Evolutionary conservation across 2,888 invertebrate genomes (phyloP).

Genomic region (Acronicta alni): DNA sequence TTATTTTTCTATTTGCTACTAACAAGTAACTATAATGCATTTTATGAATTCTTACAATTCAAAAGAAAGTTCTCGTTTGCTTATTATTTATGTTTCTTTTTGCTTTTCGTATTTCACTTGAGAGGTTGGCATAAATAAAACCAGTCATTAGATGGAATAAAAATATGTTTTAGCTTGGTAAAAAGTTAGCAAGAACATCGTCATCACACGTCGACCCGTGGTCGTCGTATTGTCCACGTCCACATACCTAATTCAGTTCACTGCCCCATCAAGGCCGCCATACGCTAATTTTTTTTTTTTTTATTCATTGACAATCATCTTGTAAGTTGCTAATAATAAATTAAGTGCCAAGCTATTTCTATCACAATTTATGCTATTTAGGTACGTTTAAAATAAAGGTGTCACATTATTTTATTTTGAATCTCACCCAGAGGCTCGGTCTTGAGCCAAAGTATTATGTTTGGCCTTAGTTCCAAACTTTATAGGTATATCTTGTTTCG

Average conservation of each 20-base stretch:
- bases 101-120: not conserved
- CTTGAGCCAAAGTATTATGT: not conserved
- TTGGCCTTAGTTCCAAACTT: not conserved
- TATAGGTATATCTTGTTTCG: no score
- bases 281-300: constrained; percentile 37
- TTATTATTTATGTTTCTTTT: no score
- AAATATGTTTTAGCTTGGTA: not conserved
- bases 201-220: constrained; percentile 7
- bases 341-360: not conserved
- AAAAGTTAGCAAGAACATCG: constrained; percentile 10
- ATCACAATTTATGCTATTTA: not conserved
- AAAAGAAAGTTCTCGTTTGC: no score
- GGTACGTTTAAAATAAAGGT: not conserved
- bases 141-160: not conserved
- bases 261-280: constrained; percentile 57
- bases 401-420: not conserved
- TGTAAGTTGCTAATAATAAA: not conserved
- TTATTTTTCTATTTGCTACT: no score
- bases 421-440: not conserved
- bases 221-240: constrained; percentile 21
- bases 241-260: constrained; percentile 50
- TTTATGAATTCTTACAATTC: not conserved
- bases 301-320: constrained; percentile 20
- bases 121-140: not conserved
- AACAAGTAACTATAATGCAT: not conserved